Conservation (phyloP, 2,888 invertebrate species). For the Odontomyia ornata region DNA sequence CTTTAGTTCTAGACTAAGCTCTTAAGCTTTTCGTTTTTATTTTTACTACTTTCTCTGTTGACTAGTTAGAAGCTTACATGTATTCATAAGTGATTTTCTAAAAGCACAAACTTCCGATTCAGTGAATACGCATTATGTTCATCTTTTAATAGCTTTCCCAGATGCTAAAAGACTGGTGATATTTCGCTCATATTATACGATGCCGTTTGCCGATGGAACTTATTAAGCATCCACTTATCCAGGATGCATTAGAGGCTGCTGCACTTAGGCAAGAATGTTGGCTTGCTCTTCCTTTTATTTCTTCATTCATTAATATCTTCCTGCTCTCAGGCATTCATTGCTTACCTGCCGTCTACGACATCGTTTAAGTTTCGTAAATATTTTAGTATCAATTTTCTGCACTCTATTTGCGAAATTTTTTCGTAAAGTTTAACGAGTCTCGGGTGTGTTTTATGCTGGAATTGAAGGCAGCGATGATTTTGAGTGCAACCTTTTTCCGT, state of each 20-base stretch:
- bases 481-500: no score
- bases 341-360: slow-evolving; percentile 14
- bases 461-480: no score
- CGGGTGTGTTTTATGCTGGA: no score
- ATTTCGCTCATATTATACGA: neutral
- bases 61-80: no score
- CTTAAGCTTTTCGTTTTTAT: no score
- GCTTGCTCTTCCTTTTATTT: neutral
- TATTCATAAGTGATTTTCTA: no score
- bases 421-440: neutral
- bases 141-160: no score
- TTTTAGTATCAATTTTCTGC: slow-evolving; percentile 32
- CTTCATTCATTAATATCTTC: neutral
- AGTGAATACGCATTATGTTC: no score
- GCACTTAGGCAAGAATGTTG: neutral
- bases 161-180: no score
- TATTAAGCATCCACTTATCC: slow-evolving; percentile 4
- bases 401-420: slow-evolving; percentile 12
- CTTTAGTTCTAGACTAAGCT: no score
- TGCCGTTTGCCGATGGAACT: neutral
- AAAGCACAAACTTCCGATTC: no score
- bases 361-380: slow-evolving; percentile 37
- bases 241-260: slow-evolving; percentile 23
- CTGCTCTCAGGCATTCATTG: neutral
- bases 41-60: no score